phyloP scores from a whole-genome alignment of 1,140 invertebrate genomes.

The Drosophila sproati region DNA sequence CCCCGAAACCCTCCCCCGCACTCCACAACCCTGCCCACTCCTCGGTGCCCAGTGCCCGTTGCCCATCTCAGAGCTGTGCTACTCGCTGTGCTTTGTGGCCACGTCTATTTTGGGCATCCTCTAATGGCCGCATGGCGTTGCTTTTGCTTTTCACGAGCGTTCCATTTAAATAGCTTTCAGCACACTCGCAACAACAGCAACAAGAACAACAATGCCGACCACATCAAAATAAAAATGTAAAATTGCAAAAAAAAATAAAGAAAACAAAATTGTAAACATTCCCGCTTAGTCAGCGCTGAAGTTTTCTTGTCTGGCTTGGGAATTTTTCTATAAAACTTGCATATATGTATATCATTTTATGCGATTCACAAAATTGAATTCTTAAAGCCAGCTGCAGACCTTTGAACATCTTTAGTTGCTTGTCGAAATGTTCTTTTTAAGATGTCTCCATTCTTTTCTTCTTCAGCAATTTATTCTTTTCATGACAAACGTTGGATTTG shows the following conservation, averaged over 20 bases:
- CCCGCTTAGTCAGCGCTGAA: slow-evolving; percentile 60
- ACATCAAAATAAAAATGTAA: slow-evolving; percentile 64
- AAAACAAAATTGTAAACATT: slow-evolving; percentile 63
- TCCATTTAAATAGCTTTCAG: slow-evolving; percentile 74
- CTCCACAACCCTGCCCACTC: neutral
- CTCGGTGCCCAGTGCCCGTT: neutral
- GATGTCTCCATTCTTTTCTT: neutral
- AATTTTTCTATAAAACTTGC: slow-evolving; percentile 33
- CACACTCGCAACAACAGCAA: slow-evolving; percentile 22
- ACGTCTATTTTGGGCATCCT: slow-evolving; percentile 62
- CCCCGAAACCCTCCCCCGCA: slow-evolving; percentile 3
- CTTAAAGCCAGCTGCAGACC: slow-evolving; percentile 3
- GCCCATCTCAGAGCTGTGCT: slow-evolving; percentile 17
- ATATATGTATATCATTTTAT: neutral
- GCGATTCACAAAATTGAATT: neutral
- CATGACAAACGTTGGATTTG: no score
- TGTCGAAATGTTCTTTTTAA: neutral
- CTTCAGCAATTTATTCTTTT: no score
- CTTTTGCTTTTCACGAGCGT: slow-evolving; percentile 59
- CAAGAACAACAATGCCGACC: slow-evolving; percentile 50
- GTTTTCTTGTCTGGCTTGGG: slow-evolving; percentile 56
- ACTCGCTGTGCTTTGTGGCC: slow-evolving; percentile 50
- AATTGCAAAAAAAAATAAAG: slow-evolving; percentile 14
- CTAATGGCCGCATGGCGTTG: slow-evolving; percentile 71
- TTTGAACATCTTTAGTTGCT: neutral